phyloP scores from a whole-genome alignment of 2,113 vertebrate species.

The Accipiter virgatus region DNA sequence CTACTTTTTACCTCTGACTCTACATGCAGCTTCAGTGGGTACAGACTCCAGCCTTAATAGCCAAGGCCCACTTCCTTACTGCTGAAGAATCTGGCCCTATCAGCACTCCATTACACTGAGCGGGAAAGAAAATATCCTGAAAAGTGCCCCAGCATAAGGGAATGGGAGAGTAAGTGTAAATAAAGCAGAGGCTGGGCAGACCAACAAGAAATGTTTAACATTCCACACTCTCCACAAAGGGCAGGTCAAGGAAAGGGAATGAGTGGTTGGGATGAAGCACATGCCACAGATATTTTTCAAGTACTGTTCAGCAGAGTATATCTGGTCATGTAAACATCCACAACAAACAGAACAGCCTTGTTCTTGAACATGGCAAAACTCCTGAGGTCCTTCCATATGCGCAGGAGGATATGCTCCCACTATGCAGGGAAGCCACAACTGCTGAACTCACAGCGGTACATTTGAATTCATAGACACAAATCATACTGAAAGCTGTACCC shows the following conservation, averaged over 20 bases:
- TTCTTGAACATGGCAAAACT: constrained; percentile 52
- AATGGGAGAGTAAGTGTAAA: constrained; percentile 68
- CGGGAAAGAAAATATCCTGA: constrained; percentile 48
- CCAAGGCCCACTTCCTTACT: not conserved
- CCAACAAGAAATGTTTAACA: constrained; percentile 78
- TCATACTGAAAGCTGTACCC: not conserved
- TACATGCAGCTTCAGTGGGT: not conserved
- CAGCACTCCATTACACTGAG: not conserved
- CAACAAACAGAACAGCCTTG: constrained; percentile 55
- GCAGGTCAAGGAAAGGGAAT: constrained; percentile 79
- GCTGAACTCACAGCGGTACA: constrained; percentile 16
- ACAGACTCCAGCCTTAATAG: not conserved
- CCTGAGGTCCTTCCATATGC: constrained; percentile 13
- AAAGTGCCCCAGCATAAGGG: constrained; percentile 54
- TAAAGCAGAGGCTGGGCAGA: constrained; percentile 72
- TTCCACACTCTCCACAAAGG: constrained; percentile 80
- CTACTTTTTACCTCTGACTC: not conserved
- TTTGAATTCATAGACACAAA: constrained; percentile 35
- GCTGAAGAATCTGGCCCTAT: not conserved
- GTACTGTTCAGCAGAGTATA: constrained; percentile 48
- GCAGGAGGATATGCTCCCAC: not conserved
- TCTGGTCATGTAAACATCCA: constrained; percentile 69
- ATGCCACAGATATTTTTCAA: constrained; percentile 83
- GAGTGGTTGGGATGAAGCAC: constrained; percentile 72
- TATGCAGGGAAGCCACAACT: constrained; percentile 31